phyloP scores from a whole-genome alignment of 2,797 vertebrate species.

The Pygocentrus nattereri region DNA sequence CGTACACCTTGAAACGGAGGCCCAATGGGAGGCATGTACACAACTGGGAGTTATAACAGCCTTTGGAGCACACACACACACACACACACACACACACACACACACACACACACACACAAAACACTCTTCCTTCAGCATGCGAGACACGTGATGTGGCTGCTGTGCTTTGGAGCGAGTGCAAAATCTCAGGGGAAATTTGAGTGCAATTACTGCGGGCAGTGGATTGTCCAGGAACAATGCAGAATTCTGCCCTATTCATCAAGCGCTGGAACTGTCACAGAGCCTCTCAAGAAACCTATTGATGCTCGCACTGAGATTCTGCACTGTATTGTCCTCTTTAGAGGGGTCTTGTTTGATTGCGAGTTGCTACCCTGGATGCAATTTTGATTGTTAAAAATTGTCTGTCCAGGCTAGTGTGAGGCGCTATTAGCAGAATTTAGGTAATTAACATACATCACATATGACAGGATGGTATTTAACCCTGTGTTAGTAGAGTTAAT shows the following conservation, averaged over 20 bases:
- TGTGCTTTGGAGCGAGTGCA: slow-evolving; percentile 60
- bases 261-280: slow-evolving; percentile 32
- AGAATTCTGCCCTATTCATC: slow-evolving; percentile 52
- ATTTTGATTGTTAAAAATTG: background rate
- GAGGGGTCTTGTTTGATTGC: background rate
- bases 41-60: slow-evolving; percentile 61
- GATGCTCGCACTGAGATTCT: slow-evolving; percentile 10
- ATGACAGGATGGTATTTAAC: no score
- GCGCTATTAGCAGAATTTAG: background rate
- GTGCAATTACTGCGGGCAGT: slow-evolving; percentile 51
- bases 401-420: background rate
- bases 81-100: slow-evolving; percentile 33
- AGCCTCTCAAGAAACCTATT: slow-evolving; percentile 44
- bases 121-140: slow-evolving; percentile 29
- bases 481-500: no score
- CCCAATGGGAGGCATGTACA: slow-evolving; percentile 64
- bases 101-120: no score
- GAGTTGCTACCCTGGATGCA: background rate
- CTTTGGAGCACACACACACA: slow-evolving; percentile 37
- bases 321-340: slow-evolving; percentile 20
- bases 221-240: slow-evolving; percentile 48
- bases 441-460: no score
- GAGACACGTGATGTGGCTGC: slow-evolving; percentile 49
- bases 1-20: slow-evolving; percentile 71
- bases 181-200: slow-evolving; percentile 55